Evolutionary conservation across 2,888 invertebrate species (phyloP).

Genomic region (Sarcophaga carnaria): DNA sequence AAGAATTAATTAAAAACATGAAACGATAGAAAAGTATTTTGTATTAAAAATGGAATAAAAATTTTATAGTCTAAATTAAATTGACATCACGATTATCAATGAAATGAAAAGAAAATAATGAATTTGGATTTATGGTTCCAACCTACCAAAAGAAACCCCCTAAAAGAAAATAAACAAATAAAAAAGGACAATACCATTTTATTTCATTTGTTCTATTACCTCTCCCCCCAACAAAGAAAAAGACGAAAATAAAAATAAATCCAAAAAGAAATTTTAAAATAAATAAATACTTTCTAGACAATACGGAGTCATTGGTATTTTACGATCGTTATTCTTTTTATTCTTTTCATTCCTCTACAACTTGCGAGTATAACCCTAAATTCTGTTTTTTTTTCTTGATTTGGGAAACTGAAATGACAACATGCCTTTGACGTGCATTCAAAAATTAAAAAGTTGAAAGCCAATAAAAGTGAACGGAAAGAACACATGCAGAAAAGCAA

Average conservation of each 20-base stretch:
- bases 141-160: too few species aligned
- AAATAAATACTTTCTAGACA: constrained; percentile 62
- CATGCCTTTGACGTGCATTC: constrained; percentile 11
- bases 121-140: constrained; percentile 51
- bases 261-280: constrained; percentile 42
- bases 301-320: constrained; percentile 58
- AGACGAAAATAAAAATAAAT: constrained; percentile 37
- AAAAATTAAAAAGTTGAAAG: constrained; percentile 9
- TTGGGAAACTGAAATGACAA: constrained; percentile 25
- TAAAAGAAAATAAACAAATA: constrained; percentile 13
- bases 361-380: constrained; percentile 2
- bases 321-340: constrained; percentile 44
- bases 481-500: background rate
- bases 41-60: constrained; percentile 29
- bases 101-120: constrained; percentile 58
- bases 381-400: background rate
- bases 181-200: constrained; percentile 59
- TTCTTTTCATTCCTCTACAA: background rate
- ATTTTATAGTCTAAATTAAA: constrained; percentile 46
- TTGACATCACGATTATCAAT: constrained; percentile 60
- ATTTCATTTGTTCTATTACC: constrained; percentile 13
- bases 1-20: constrained; percentile 65
- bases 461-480: background rate
- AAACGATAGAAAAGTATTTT: constrained; percentile 35
- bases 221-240: background rate